phyloP scores from a whole-genome alignment of 64 coral and sea anemone species.

The Orbicella faveolata region DNA sequence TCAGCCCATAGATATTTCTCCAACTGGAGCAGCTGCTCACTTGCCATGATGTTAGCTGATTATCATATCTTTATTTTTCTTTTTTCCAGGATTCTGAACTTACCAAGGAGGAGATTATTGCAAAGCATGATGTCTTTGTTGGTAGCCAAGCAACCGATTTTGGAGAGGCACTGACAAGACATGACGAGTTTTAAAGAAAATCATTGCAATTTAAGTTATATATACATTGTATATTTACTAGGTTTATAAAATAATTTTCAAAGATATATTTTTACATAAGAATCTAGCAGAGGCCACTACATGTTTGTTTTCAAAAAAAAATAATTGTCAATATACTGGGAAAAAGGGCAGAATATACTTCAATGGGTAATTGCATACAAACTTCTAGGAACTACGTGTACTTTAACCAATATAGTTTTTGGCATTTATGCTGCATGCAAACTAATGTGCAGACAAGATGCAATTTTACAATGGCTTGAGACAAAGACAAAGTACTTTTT shows the following conservation, averaged over 20 bases:
- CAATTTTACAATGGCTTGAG: too few relatives aligned
- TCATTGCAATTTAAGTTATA: conserved; percentile 12
- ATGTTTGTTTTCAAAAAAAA: too few relatives aligned
- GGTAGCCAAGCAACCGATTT: conserved; percentile 95
- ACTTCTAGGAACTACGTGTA: too few relatives aligned
- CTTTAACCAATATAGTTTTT: too few relatives aligned
- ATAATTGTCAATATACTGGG: too few relatives aligned
- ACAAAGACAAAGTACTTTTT: too few relatives aligned
- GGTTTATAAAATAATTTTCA: neutral
- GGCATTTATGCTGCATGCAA: too few relatives aligned
- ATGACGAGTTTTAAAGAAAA: conserved; percentile 80
- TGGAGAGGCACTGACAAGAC: conserved; percentile 85
- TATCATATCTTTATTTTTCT: neutral
- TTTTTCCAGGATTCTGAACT: conserved; percentile 61
- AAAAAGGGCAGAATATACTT: too few relatives aligned
- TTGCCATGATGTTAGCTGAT: neutral
- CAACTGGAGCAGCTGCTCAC: too few relatives aligned
- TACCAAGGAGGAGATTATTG: conserved; percentile 78
- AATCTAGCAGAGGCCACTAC: neutral
- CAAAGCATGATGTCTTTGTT: conserved; percentile 87
- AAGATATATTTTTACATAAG: neutral
- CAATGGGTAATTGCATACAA: too few relatives aligned
- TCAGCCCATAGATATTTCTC: too few relatives aligned
- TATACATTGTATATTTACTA: neutral
- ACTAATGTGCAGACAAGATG: too few relatives aligned